Evolutionary conservation across 2,888 invertebrate species (phyloP).

Genomic region (Catonia carolina): DNA sequence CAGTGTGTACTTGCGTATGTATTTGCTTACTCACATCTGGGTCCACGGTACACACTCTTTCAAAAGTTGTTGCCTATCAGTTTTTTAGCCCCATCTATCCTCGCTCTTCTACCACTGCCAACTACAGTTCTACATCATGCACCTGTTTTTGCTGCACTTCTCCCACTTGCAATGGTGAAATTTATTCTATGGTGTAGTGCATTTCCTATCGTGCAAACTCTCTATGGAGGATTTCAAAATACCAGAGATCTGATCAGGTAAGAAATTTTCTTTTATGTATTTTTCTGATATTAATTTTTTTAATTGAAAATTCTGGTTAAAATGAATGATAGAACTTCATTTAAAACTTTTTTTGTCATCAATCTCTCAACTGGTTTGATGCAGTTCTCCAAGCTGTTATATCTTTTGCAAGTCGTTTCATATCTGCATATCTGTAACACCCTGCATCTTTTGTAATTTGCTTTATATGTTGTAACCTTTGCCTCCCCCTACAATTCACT

Average conservation of each 20-base stretch:
- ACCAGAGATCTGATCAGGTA: conserved; percentile 55
- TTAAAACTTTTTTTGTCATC: no score
- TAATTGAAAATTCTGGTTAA: no score
- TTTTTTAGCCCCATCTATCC: conserved; percentile 63
- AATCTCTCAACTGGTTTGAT: no score
- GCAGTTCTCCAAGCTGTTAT: no score
- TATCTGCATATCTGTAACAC: no score
- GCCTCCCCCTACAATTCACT: no score
- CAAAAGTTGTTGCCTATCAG: conserved; percentile 47
- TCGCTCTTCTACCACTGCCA: conserved; percentile 61
- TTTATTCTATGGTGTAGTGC: conserved; percentile 67
- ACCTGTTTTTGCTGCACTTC: conserved; percentile 63
- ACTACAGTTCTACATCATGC: conserved; percentile 57
- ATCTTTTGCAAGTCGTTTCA: no score
- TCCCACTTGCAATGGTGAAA: conserved; percentile 67
- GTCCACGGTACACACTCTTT: conserved; percentile 44
- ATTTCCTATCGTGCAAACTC: conserved; percentile 58
- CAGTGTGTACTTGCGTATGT: conserved; percentile 62
- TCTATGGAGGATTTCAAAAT: conserved; percentile 66
- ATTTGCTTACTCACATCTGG: conserved; percentile 65
- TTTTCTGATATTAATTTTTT: no score
- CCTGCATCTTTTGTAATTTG: no score
- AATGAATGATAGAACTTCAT: no score
- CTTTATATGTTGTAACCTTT: no score
- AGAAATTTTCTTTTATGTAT: no score